Base-by-base conservation (phyloP, 2,797 vertebrate genomes). In the Allobates femoralis region DNA sequence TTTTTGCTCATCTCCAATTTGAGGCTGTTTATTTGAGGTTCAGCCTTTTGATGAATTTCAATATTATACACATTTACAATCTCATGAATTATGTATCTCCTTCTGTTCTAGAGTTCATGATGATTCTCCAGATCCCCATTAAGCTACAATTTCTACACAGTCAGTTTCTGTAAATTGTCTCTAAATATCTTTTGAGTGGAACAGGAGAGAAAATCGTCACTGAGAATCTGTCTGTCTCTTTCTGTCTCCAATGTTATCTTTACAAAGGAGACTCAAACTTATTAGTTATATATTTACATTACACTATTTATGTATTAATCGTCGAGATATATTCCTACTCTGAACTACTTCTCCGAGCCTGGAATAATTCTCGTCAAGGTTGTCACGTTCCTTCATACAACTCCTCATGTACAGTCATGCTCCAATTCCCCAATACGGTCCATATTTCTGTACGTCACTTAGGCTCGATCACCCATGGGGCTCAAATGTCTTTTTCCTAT, bases 31-130 rank as follows among this genome's bases (percentile, higher is more conserved):
- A 88, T 88, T 86, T 85, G 86, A 88, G 86, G 83, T 88, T 88
- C 82, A 80, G 86, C 77, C 58, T 88, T 87, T 88, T 88, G 86
- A 88, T 88, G 86, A 88, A 88, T 88, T 88, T 88, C 83, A 88
- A 89, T 89, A 3, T 89, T 89, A 90, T 90, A 91, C 88, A 74
- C 19, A 75, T 83, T 75, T 86, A 83, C 83, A 90, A 87, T 89
- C 88, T 89, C 88, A 84, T 91, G 88, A 82, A 88, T 41, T 0
- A 2, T 82, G 87, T 89, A 91, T 90, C 60, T 88, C 87, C 89
- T 91, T 91, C 89, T 91, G 86, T 85, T 88, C 82, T 85, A 85
- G 82, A 88, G 86, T 90, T 90, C 82, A 91, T 62, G 85, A 90
- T 86, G 85, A 86, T 88, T 79, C 77, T 81, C 87, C 90, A 86